Percentiles rank a stretch among this genome's conserved stretches.
These are phyloP conservation scores for Paracentrotus lividus DNA, from an alignment of 53 echinoderm and acorn worm genomes.

Conservation along the genomic window DNA sequence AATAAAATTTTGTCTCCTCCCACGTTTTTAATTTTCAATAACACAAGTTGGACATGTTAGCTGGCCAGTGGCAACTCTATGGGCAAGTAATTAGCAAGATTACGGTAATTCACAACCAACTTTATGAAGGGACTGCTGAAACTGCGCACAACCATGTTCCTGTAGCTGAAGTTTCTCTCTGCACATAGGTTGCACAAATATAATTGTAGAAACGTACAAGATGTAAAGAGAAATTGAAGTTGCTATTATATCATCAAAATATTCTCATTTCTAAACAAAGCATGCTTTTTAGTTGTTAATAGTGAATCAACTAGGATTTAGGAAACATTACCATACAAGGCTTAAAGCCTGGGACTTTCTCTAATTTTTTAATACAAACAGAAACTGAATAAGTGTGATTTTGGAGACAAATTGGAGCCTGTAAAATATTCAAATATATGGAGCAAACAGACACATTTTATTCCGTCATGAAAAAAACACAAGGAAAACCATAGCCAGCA, in stretches of 20 bases:
- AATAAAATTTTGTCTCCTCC: background rate
- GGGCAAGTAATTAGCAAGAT: background rate
- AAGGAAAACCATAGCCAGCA: background rate
- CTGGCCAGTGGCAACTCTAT: background rate
- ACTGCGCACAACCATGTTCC: background rate
- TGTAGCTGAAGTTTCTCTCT: background rate
- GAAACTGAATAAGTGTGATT: background rate
- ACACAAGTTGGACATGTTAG: background rate
- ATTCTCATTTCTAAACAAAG: background rate
- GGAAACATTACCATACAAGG: background rate
- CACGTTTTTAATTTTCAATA: background rate
- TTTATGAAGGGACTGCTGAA: background rate
- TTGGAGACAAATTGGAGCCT: background rate
- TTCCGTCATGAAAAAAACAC: background rate
- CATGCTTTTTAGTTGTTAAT: background rate
- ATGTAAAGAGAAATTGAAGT: no score
- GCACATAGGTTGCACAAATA: no score
- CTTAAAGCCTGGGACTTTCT: background rate
- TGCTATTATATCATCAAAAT: background rate
- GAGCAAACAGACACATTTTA: background rate
- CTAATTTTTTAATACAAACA: background rate
- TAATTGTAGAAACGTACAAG: no score
- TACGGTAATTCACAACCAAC: background rate
- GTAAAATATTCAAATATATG: background rate
- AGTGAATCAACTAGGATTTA: background rate